Evolutionary conservation across 2,797 vertebrate species (phyloP).

Genomic region (Lycodopsis pacificus): DNA sequence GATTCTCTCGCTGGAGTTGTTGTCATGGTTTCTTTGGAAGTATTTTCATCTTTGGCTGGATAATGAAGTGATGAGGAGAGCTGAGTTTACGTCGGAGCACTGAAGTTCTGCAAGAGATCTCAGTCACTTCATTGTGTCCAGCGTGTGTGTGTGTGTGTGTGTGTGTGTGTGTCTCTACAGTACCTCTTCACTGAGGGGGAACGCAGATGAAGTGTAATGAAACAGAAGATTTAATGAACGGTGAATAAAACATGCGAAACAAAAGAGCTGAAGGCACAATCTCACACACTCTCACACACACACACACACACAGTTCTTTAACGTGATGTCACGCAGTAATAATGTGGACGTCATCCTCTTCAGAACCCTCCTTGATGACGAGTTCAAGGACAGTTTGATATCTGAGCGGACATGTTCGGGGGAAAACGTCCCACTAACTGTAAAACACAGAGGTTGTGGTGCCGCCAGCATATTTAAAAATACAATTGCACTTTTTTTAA

Average conservation of each 20-base stretch:
- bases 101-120: conserved; percentile 17
- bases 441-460: too few species aligned
- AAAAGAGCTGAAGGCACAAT: conserved; percentile 12
- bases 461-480: too few species aligned
- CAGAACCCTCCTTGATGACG: too few species aligned
- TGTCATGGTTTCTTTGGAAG: conserved; percentile 66
- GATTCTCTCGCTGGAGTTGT: conserved; percentile 26
- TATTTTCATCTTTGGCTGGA: conserved; percentile 41
- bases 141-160: conserved; percentile 6
- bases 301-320: neutral
- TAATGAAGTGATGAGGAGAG: conserved; percentile 23
- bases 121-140: conserved; percentile 12
- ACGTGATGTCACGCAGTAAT: too few species aligned
- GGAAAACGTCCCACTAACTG: too few species aligned
- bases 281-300: neutral
- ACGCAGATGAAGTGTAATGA: conserved; percentile 48
- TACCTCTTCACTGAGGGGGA: conserved; percentile 11
- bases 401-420: too few species aligned
- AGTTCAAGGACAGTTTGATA: too few species aligned
- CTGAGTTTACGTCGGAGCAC: conserved; percentile 17
- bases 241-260: conserved; percentile 41
- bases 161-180: conserved; percentile 16
- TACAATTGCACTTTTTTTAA: too few species aligned
- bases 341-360: too few species aligned
- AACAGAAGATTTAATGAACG: conserved; percentile 25